A percentile compares a stretch with the other conserved stretches of the same genome.
Evolutionary conservation across 2,113 vertebrate genomes (phyloP).

Genomic region (Corydoras maculifer): DNA sequence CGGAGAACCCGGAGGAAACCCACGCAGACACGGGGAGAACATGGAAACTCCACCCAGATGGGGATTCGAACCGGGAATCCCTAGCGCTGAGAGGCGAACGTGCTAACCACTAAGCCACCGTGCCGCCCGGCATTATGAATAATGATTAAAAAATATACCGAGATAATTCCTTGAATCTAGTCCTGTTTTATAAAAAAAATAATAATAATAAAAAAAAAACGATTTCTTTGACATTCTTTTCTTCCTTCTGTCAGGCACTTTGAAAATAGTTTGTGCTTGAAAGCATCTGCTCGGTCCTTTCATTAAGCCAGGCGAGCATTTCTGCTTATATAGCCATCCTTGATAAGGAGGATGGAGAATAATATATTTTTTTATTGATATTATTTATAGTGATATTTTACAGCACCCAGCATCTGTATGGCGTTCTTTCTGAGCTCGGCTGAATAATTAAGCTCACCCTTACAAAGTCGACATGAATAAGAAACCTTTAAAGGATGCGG

Average conservation of each 20-base stretch:
- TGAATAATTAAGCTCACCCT: conserved; percentile 44
- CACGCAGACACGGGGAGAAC: no score
- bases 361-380: no score
- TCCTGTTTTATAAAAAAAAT: conserved; percentile 6
- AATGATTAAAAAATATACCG: conserved; percentile 19
- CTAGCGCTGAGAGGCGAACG: no score
- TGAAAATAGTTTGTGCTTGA: conserved; percentile 30
- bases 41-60: no score
- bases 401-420: conserved; percentile 43
- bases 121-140: no score
- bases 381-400: conserved; percentile 35
- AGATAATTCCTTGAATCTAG: conserved; percentile 38
- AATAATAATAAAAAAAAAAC: not conserved
- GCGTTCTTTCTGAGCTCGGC: conserved; percentile 32
- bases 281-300: conserved; percentile 38
- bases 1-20: no score
- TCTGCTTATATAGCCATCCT: conserved; percentile 35
- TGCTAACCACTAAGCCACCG: no score
- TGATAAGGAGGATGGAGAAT: conserved; percentile 30
- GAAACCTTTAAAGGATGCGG: conserved; percentile 27
- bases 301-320: conserved; percentile 39
- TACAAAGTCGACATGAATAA: conserved; percentile 34
- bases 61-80: no score
- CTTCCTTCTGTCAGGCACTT: conserved; percentile 26
- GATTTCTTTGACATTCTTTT: not conserved